Conservation (phyloP, 1,140 invertebrate species). For the Pachyrhynchus sulphureomaculatus region DNA sequence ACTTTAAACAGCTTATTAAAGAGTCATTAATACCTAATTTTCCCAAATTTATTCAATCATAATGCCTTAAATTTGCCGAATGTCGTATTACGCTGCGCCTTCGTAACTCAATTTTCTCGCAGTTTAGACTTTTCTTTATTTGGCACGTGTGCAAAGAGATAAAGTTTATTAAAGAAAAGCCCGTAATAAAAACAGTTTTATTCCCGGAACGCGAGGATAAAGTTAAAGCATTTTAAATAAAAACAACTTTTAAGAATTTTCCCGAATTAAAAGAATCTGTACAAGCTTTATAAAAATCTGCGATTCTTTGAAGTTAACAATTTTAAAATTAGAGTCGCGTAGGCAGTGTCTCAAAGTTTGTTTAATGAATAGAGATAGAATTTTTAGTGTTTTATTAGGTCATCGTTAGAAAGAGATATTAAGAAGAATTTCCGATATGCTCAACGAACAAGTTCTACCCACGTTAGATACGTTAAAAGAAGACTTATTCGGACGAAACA, state of each 20-base stretch:
- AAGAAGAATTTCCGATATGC: too few species aligned
- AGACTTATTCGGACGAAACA: too few species aligned
- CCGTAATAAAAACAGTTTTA: slow-evolving; percentile 13
- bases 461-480: too few species aligned
- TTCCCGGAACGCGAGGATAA: slow-evolving; percentile 19
- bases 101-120: too few species aligned
- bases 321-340: slow-evolving; percentile 23
- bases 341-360: slow-evolving; percentile 7
- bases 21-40: too few species aligned
- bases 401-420: too few species aligned
- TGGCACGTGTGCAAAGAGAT: neutral
- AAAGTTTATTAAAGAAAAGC: slow-evolving; percentile 4
- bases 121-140: too few species aligned
- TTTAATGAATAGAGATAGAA: slow-evolving; percentile 8
- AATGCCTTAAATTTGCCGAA: too few species aligned
- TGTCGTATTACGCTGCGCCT: too few species aligned
- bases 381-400: slow-evolving; percentile 4
- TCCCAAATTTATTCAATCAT: too few species aligned
- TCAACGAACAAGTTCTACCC: too few species aligned
- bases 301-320: slow-evolving; percentile 17
- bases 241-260: slow-evolving; percentile 33
- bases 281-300: slow-evolving; percentile 32
- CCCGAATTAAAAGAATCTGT: slow-evolving; percentile 35
- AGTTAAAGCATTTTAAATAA: slow-evolving; percentile 28
- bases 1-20: too few species aligned